phyloP scores from a whole-genome alignment of 2,797 vertebrate genomes.

The Peromyscus nudipes region DNA sequence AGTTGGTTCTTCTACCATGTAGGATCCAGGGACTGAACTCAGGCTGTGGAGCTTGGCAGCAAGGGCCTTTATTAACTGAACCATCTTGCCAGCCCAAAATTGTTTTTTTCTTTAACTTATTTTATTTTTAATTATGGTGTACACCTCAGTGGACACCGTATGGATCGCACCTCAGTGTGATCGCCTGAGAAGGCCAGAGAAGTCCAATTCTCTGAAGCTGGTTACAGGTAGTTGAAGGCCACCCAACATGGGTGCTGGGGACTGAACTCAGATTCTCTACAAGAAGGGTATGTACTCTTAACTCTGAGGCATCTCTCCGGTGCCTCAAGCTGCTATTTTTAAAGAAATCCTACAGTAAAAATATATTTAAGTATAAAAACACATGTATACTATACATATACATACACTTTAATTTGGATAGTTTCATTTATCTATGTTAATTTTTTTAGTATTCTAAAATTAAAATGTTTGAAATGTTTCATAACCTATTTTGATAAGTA shows the following conservation, averaged over 20 bases:
- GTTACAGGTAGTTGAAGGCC: background rate
- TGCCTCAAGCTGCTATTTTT: background rate
- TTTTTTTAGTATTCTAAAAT: background rate
- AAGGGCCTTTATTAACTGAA: background rate
- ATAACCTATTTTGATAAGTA: constrained; percentile 4
- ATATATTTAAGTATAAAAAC: background rate
- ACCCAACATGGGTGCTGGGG: background rate
- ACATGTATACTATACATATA: background rate
- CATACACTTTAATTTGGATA: background rate
- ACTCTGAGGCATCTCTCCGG: background rate
- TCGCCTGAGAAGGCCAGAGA: background rate
- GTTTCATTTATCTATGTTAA: background rate
- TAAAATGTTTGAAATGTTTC: background rate
- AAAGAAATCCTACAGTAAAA: background rate
- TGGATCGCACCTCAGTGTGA: too few relatives aligned
- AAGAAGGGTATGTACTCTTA: background rate
- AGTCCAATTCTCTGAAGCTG: background rate
- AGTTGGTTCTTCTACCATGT: background rate
- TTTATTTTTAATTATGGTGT: background rate
- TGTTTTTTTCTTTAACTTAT: background rate
- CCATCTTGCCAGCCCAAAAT: background rate
- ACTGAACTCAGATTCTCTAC: background rate
- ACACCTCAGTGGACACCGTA: background rate
- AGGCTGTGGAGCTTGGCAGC: background rate
- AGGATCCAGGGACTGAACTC: background rate